Base-by-base conservation (phyloP, 1,140 invertebrate species). In the Scaptomyza montana region DNA sequence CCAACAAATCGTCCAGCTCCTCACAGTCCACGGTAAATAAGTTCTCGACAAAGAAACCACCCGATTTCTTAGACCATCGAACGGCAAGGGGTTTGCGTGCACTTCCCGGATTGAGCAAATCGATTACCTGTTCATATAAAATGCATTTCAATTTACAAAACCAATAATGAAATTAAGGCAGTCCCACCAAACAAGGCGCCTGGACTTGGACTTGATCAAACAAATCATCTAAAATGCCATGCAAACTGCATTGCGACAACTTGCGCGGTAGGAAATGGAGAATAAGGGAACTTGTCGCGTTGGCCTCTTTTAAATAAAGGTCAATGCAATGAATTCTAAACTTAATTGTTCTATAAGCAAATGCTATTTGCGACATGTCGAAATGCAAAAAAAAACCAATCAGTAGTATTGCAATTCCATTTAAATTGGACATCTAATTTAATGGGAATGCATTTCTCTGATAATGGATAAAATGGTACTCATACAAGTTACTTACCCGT, bases 1-100 rank as follows among this genome's bases (percentile, higher is more conserved):
- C 97, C 74, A 98, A 94, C 36, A 99, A 93, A 92, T 99, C 98
- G 78, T 98, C 98, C n/a, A 98, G 93, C 80, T 98, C 96, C 92
- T 98, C 97, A 89, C 98, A 99, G 85, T 98, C 97, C 0, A 98
- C 97, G 1, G 96, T 97, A 92, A 98, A 99, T 0, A 98, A 93
- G 92, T 99, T 99, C 92, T 99, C 98, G 7, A 99, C 98, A 90
- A 98, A 98, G 91, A 99, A 99, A 3, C 97, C 97, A 50, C 97
- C 94, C 7, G 94, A 95, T 90, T 98, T 97, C 91, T 98, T 98
- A 13, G 97, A 97, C 98, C 98, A 99, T 51, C 98, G 92, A 2
- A 98, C 97, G 54, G 96, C 95, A 50, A 98, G 92, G 1, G 98
- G 95, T 90, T 97, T 97, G 49, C 96, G 93, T 1, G 94, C 93